phyloP scores from a whole-genome alignment of 2,113 vertebrate genomes.

The Polypterus senegalus region DNA sequence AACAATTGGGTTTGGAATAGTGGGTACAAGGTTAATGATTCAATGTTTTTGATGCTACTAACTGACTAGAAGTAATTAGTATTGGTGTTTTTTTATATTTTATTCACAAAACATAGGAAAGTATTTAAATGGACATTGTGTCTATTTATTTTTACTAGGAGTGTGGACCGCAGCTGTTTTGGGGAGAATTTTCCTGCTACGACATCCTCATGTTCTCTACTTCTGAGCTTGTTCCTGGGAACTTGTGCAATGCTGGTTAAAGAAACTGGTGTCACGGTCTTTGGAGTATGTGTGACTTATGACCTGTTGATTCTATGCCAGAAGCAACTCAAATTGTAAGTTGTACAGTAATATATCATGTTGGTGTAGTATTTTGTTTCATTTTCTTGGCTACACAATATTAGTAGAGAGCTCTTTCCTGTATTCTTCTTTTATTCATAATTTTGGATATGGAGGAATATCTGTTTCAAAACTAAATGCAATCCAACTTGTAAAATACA shows the following conservation, averaged over 20 bases:
- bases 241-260: slow-evolving; percentile 95
- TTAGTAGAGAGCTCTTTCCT: no score
- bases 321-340: slow-evolving; percentile 62
- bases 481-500: no score
- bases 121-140: no score
- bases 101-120: background rate
- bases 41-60: no score
- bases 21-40: no score
- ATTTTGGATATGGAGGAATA: no score
- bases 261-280: slow-evolving; percentile 88
- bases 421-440: no score
- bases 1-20: no score
- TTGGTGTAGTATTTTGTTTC: no score
- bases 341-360: slow-evolving; percentile 12
- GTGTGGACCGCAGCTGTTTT: slow-evolving; percentile 48
- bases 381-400: no score
- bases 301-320: slow-evolving; percentile 74
- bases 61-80: no score
- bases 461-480: no score
- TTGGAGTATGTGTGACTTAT: slow-evolving; percentile 83
- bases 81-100: background rate
- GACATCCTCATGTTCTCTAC: slow-evolving; percentile 53
- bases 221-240: slow-evolving; percentile 73
- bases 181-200: slow-evolving; percentile 59
- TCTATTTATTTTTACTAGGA: slow-evolving; percentile 50